phyloP scores from a whole-genome alignment of 2,797 vertebrate species.

The Lithobates sylvaticus region DNA sequence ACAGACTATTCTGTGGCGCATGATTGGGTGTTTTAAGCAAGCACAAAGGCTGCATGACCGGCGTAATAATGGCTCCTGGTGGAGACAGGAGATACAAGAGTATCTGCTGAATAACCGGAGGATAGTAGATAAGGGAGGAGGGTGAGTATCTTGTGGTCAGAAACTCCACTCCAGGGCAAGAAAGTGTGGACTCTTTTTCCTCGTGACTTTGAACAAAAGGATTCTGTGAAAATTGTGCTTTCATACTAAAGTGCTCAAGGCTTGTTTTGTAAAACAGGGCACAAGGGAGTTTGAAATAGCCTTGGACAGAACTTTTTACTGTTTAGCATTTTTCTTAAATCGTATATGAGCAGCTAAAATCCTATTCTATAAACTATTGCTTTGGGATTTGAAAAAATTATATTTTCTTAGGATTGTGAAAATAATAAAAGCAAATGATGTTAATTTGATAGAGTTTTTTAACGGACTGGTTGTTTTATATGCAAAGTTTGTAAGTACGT shows the following conservation, averaged over 20 bases:
- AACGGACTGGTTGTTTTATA: no score
- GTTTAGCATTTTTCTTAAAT: conserved; percentile 3
- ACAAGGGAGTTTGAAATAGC: neutral
- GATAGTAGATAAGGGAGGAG: conserved; percentile 14
- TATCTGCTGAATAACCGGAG: conserved; percentile 1
- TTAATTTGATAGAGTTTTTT: no score
- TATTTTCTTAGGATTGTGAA: no score
- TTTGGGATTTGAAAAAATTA: no score
- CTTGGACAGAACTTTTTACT: neutral
- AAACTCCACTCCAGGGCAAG: conserved; percentile 24
- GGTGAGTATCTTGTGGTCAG: conserved; percentile 13
- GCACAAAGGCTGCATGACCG: no score
- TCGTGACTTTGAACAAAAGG: conserved; percentile 9
- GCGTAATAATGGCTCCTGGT: no score
- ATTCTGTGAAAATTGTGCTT: conserved; percentile 12
- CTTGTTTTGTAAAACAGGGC: conserved; percentile 1
- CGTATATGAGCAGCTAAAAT: neutral
- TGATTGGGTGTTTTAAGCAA: no score
- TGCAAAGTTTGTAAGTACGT: no score
- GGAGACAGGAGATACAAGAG: neutral
- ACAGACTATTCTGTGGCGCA: no score
- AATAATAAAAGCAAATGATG: no score
- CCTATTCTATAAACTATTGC: no score
- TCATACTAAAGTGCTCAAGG: neutral
- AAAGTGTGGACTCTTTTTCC: conserved; percentile 25